Evolutionary conservation across 2,113 vertebrate species (phyloP).

Genomic region (Muntiacus muntjak): DNA sequence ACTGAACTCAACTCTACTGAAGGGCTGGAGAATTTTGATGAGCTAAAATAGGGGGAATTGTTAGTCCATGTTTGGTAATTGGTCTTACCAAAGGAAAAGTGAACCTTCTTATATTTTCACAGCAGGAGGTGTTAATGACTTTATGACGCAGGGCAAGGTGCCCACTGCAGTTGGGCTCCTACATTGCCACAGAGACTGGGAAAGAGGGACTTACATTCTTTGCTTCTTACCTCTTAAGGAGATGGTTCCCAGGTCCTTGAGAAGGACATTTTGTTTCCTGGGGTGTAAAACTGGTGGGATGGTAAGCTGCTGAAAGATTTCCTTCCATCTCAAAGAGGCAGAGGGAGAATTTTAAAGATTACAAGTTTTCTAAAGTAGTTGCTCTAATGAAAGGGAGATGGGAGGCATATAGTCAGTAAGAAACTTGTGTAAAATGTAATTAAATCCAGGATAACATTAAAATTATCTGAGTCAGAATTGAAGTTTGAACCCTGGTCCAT

Average conservation of each 20-base stretch:
- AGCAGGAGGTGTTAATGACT: neutral
- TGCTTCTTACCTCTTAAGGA: neutral
- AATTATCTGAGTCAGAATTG: neutral
- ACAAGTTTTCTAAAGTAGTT: neutral
- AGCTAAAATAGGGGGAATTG: neutral
- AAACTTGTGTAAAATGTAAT: neutral
- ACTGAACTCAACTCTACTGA: too few relatives aligned
- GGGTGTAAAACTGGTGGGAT: neutral
- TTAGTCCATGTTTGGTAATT: neutral
- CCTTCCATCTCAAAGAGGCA: neutral
- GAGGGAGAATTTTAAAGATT: neutral
- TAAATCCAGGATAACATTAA: neutral
- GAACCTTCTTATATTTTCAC: neutral
- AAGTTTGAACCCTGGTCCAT: neutral
- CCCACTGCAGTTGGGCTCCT: neutral
- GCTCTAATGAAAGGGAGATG: neutral
- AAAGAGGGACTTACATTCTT: neutral
- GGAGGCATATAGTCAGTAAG: neutral
- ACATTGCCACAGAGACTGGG: neutral
- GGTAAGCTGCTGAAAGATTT: neutral
- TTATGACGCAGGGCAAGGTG: neutral
- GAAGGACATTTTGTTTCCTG: conserved; percentile 10
- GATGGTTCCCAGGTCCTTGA: neutral
- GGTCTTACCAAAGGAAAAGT: neutral
- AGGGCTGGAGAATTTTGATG: neutral